These are phyloP conservation scores for Philaethria dido DNA, from an alignment of 2,888 invertebrate species.

Conservation along the genomic window DNA sequence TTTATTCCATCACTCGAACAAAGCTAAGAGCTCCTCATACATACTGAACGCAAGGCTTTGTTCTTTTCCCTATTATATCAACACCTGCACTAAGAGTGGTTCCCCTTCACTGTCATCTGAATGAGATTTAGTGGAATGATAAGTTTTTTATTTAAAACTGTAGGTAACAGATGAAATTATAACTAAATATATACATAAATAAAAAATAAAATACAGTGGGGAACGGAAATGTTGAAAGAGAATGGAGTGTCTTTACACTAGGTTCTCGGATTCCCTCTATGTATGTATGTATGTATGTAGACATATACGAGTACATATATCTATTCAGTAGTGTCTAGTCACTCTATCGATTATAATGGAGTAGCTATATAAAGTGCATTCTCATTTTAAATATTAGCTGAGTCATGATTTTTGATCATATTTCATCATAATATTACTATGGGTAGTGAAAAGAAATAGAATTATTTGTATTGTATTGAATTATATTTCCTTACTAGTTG, in stretches of 20 bases:
- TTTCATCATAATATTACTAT: background rate
- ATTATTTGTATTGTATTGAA: background rate
- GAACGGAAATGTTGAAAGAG: no score
- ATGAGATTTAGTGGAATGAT: background rate
- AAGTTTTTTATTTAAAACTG: background rate
- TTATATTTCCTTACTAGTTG: no score
- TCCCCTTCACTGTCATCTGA: background rate
- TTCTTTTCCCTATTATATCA: slow-evolving; percentile 6
- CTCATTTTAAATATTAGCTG: slow-evolving; percentile 1
- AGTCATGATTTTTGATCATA: slow-evolving; percentile 1
- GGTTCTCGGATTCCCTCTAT: no score
- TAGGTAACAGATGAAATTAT: background rate
- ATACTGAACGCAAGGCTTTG: slow-evolving; percentile 6
- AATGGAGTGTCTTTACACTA: no score
- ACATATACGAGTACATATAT: no score
- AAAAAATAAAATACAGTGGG: no score
- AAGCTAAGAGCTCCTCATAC: slow-evolving; percentile 6
- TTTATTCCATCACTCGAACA: slow-evolving; percentile 7
- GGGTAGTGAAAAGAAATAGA: background rate
- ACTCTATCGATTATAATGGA: slow-evolving; percentile 5
- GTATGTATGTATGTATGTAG: no score
- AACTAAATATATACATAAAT: background rate
- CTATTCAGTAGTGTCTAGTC: background rate
- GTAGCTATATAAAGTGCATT: background rate
- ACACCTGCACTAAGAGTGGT: slow-evolving; percentile 6